A percentile compares a stretch with the other conserved stretches of the same genome.
Conservation (phyloP, 2,888 invertebrate species). For the Campoplex nolae region DNA sequence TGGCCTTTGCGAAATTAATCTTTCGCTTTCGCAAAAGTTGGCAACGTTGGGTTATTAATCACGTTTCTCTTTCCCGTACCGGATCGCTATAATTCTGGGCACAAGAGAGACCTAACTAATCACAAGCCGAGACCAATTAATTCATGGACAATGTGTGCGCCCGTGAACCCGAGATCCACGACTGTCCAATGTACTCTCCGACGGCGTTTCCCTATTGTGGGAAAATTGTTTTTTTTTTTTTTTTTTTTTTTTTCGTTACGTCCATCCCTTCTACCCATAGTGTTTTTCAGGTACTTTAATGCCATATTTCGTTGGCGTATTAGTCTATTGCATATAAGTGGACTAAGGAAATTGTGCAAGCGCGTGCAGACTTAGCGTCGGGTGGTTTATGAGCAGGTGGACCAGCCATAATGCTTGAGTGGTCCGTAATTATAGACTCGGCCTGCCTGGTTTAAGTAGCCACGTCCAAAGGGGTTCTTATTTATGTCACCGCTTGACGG, state of each 20-base stretch:
- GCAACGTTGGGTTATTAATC: slow-evolving; percentile 79
- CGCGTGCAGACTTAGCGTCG: slow-evolving; percentile 58
- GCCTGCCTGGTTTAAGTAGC: slow-evolving; percentile 47
- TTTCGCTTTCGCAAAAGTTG: slow-evolving; percentile 77
- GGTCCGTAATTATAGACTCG: slow-evolving; percentile 64
- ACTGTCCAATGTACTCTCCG: slow-evolving; percentile 15
- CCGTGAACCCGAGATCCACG: slow-evolving; percentile 34
- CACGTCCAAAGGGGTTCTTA: slow-evolving; percentile 57
- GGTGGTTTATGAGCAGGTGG: slow-evolving; percentile 59
- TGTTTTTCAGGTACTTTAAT: slow-evolving; percentile 21
- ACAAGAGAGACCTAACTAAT: slow-evolving; percentile 77
- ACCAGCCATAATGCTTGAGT: slow-evolving; percentile 57
- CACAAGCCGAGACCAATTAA: slow-evolving; percentile 79
- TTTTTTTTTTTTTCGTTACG: slow-evolving; percentile 24
- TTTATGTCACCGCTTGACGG: slow-evolving; percentile 66
- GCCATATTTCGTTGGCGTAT: slow-evolving; percentile 25
- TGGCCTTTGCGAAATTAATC: slow-evolving; percentile 77
- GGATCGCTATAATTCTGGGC: slow-evolving; percentile 78
- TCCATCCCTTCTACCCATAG: not conserved
- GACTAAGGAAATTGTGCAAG: slow-evolving; percentile 26
- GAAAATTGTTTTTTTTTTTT: slow-evolving; percentile 10
- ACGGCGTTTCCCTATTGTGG: slow-evolving; percentile 18
- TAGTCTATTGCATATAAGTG: not conserved
- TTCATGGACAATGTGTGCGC: slow-evolving; percentile 69
- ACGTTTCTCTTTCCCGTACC: slow-evolving; percentile 65